Base-by-base conservation (phyloP, 1,140 invertebrate species). In the Lepeophtheirus salmonis region DNA sequence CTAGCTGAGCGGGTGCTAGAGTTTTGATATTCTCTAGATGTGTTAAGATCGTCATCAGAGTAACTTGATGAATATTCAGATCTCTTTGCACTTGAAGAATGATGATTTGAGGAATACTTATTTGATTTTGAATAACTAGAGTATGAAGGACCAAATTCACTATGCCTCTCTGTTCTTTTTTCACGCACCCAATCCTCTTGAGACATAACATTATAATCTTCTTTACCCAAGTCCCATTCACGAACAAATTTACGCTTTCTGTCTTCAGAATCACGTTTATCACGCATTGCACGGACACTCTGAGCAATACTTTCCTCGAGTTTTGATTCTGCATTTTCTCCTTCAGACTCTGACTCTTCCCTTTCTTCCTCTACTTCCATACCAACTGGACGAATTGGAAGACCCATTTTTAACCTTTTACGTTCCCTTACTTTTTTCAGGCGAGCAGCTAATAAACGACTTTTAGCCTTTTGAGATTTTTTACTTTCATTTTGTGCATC, bases 371-470 rank as follows among this genome's bases (percentile, higher is more conserved):
- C 58, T 53, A 64, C 60, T 67, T 65, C 56, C 64, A 64, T 60
- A 64, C 65, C 10, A 18, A 76, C 74, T 63, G 60, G 63, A 65
- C 81, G 78, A 0, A 80, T 79, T 10, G 85, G 79, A 23, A 88
- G 71, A 0, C 84, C 86, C 52, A 82, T 75, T 65, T 86, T 76
- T 0, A 81, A 79, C 25, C 86, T 71, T 68, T 85, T 82, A 22
- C 86, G 71, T 41, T 85, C 79, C 63, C 79, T 78, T 0, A 89
- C 84, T 10, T 85, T 86, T 62, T 78, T 79, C 3, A 90, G 73
- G 52, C 89, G 72, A 24, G 81, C 81, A 25, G 81, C 75, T 66
- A 90, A 72, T 63, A 84, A 74, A 64, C 76, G 77, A 25, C 86
- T 78, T 41, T 83, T 74, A 54, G 83, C 74, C 21, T 76, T 74